Base-by-base conservation (phyloP, 1,140 invertebrate genomes). In the Stegodyphus dumicola region DNA sequence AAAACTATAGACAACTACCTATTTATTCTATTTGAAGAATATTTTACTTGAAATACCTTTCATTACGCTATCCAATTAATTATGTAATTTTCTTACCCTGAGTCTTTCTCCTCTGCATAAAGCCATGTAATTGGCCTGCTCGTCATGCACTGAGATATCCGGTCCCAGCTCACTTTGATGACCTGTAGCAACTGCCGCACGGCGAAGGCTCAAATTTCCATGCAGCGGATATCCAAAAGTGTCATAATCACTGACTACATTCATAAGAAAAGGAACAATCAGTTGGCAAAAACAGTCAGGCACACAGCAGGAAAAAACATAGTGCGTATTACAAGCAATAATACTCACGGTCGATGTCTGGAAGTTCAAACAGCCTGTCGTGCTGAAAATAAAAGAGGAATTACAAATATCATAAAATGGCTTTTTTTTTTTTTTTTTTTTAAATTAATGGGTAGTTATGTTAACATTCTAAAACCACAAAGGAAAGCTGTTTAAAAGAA, bases 71-170 rank as follows among this genome's bases (percentile, higher is more conserved):
- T 3, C 33, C 56, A 60, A 60, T 60, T 60, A 60, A 1, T 9
- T 10, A 10, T 60, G 56, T 10, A 60, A 10, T 15, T 9, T 17
- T 17, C 69, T 87, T 89, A 92, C 92, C 86, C 89, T 87, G 6
- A 91, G 89, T 66, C 89, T 78, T 87, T 93, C 92, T 78, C 92
- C 92, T 67, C 92, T 86, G 88, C 92, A 93, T 3, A 93, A 88
- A 7, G 90, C 91, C 78, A 92, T 92, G 88, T 93, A 93, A 77
- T 90, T 91, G 0, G 70, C 81, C 11, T 90, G 87, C 73, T 91
- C 91, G 52, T 89, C 87, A 9, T 67, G 53, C 15, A 69, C 33
- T 4, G 84, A 73, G 18, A 85, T 60, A 51, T 77, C 66, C 0
- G 67, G 15, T 2, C 81, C 81, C 52, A 85, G 56, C 6, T 51